Evolutionary conservation across 1,140 invertebrate species (phyloP).

Genomic region (Zaprionus gabonicus): DNA sequence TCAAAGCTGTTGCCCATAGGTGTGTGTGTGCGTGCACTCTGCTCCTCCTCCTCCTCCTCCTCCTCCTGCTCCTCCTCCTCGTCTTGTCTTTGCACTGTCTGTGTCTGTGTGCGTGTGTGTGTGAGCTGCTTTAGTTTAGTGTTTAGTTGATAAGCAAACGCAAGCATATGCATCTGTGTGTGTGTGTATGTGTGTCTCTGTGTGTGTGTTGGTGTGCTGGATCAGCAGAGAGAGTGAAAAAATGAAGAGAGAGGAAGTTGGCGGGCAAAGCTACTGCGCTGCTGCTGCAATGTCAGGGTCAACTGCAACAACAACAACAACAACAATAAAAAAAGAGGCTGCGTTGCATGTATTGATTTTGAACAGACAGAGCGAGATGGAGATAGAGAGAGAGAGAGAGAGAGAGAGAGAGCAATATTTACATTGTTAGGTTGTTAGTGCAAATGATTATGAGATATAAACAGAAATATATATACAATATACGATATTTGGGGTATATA

Average conservation of each 20-base stretch:
- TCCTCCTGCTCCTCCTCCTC: neutral
- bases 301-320: conserved; percentile 31
- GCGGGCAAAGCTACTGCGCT: conserved; percentile 43
- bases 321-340: conserved; percentile 5
- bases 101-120: neutral
- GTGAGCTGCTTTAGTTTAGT: neutral
- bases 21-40: neutral
- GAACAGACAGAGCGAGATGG: neutral
- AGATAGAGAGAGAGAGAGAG: neutral
- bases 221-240: conserved; percentile 31
- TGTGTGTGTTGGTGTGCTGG: neutral
- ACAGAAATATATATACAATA: neutral
- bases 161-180: neutral
- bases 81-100: neutral
- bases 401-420: neutral
- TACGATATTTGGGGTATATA: neutral
- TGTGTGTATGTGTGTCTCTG: neutral
- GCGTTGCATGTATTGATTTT: conserved; percentile 36
- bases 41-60: neutral
- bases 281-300: conserved; percentile 44
- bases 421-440: neutral
- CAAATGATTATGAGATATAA: neutral
- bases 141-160: neutral
- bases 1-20: conserved; percentile 67
- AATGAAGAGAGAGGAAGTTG: conserved; percentile 38